A percentile compares a stretch with the other conserved stretches of the same genome.
Conservation (phyloP, 1,140 invertebrate species). For the Phortica variegata region DNA sequence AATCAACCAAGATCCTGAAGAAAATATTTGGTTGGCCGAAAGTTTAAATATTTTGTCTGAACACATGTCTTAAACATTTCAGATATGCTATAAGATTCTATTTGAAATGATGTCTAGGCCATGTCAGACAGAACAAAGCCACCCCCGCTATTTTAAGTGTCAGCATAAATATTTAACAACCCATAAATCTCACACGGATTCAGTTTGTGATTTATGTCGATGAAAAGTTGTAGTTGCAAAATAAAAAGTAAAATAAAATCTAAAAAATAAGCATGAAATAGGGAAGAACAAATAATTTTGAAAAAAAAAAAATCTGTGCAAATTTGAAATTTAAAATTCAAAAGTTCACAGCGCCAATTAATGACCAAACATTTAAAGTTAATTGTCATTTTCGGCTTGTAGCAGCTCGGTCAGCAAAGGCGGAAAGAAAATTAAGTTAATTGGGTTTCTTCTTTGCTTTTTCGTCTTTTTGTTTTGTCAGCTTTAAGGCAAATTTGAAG, state of each 20-base stretch:
- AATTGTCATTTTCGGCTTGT: slow-evolving; percentile 11
- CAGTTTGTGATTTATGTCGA: slow-evolving; percentile 41
- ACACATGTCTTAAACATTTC: too few relatives aligned
- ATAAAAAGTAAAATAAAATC: slow-evolving; percentile 9
- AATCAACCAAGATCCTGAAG: too few relatives aligned
- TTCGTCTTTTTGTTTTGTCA: slow-evolving; percentile 2
- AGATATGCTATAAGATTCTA: too few relatives aligned
- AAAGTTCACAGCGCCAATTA: background rate
- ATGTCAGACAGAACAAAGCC: too few relatives aligned
- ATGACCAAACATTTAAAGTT: too few relatives aligned
- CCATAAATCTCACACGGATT: slow-evolving; percentile 46
- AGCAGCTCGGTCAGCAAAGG: too few relatives aligned
- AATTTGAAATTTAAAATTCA: background rate
- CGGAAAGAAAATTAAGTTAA: too few relatives aligned
- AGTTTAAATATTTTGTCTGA: too few relatives aligned
- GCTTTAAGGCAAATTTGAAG: slow-evolving; percentile 8
- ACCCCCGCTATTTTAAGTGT: slow-evolving; percentile 12
- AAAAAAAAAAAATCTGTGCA: background rate
- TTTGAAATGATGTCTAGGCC: too few relatives aligned
- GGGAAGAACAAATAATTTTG: too few relatives aligned
- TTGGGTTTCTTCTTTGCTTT: slow-evolving; percentile 10
- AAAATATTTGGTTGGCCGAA: too few relatives aligned
- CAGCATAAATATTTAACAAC: slow-evolving; percentile 45
- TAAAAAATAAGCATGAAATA: too few relatives aligned
- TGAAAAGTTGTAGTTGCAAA: slow-evolving; percentile 19